Base-by-base conservation (phyloP, 2,888 invertebrate species). In the Oxytorus armatus region DNA sequence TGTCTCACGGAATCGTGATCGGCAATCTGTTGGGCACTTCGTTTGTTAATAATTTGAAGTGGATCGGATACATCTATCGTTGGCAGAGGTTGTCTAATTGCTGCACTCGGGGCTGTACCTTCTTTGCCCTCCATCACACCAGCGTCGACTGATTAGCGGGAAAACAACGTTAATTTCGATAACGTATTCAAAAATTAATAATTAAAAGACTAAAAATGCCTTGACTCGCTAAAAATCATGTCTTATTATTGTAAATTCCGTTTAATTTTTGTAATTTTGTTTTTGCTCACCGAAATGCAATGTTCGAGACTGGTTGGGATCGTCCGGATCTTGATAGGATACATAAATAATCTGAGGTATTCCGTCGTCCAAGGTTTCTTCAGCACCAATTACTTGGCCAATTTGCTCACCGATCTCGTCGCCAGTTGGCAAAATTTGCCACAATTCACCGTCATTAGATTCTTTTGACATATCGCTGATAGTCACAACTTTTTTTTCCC, bases 291-390 rank as follows among this genome's bases (percentile, higher is more conserved):
- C 89, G 25, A 91, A 88, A 78, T 91, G 90, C 65, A 93, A 85
- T 1, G 93, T 92, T 73, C 90, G 88, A 4, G 92, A 88, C 72
- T 92, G 92, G 81, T 90, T 89, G 2, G 92, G 91, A 83, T 92
- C 91, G 75, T 92, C 89, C 16, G 92, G 90, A 84, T 93, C 92
- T 81, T 93, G 92, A 84, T 93, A 93, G 1, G 93, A 92, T 0
- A 93, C 92, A 79, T 93, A 93, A 78, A 93, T 92, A 70, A 93
- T 93, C 84, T 93, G 93, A 29, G 92, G 92, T 14, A 89, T 88
- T 14, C 88, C 91, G 77, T 92, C 92, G 47, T 86, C 89, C 3
- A 88, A 86, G 7, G 86, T 79, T 73, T 91, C 89, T 14, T 91
- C 89, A 3, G 86, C 82, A 1, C 86, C 73, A 29, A 90, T 89